Base-by-base conservation (phyloP, 2,797 vertebrate species). In the Sebastes minor region DNA sequence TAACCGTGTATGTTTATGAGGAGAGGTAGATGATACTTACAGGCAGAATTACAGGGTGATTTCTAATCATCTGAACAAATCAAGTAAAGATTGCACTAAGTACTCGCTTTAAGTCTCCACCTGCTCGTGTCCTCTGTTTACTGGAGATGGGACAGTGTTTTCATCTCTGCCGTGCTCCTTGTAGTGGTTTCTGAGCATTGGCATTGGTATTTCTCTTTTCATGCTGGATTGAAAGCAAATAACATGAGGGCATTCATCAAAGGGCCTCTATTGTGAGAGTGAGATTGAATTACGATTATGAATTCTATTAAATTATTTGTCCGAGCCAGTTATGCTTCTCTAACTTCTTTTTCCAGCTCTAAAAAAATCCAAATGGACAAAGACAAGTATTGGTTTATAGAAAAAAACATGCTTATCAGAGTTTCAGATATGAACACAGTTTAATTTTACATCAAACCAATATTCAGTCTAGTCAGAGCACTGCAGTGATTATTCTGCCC, bases 1-100 rank as follows among this genome's bases (percentile, higher is more conserved):
- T 57, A 73, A 77, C 57, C 32, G 30, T 63, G 83, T 81, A 63
- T 83, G 81, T 92, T 88, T 81, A 85, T 84, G 65, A 80, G 46
- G 63, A 83, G 89, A 87, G 70, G 85, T 83, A 55, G 85, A 88
- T 86, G 86, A 92, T 84, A 83, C 86, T 91, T 80, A 81, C 30
- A 70, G 86, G 80, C 69, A 87, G 78, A 91, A 92, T 88, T 81
- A 87, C 59, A 66, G 63, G 70, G 82, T 83, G 81, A 83, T 89
- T 92, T 88, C 74, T 87, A 90, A 93, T 93, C 88, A 91, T 86
- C 88, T 61, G 86, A 87, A 76, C 78, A 82, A 89, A 90, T 88
- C 83, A 81, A 72, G 78, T 56, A 69, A 81, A 69, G 62, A 83
- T 76, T 53, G 78, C 42, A 56, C 67, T 69, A 68, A 87, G 78